These are phyloP conservation scores for Brachyistius frenatus DNA, from an alignment of 2,113 vertebrate species.

Conservation along the genomic window DNA sequence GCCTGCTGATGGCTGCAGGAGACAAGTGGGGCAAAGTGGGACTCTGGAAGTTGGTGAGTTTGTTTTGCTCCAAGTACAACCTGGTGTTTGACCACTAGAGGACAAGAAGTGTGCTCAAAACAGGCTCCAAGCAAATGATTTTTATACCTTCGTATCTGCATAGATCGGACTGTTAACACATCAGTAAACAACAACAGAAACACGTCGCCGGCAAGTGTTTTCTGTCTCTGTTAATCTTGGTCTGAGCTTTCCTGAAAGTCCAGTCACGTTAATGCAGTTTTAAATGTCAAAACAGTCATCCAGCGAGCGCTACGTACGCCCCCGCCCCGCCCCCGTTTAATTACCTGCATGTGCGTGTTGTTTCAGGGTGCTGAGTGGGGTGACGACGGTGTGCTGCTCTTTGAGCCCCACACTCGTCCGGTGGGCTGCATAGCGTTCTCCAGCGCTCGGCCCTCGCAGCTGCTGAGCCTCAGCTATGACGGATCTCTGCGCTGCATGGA, in stretches of 20 bases:
- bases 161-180: no score
- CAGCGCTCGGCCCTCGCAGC: conserved; percentile 80
- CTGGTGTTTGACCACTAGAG: conserved; percentile 7
- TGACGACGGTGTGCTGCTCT: conserved; percentile 79
- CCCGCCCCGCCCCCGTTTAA: no score
- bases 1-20: conserved; percentile 88
- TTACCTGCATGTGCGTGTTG: neutral
- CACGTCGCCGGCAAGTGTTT: no score
- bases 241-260: no score
- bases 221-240: no score
- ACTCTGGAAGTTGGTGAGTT: conserved; percentile 90
- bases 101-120: neutral
- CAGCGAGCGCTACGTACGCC: no score
- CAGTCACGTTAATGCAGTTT: neutral
- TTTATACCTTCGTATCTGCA: no score
- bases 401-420: conserved; percentile 81
- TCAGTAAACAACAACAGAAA: no score
- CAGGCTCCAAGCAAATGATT: no score
- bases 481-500: conserved; percentile 89
- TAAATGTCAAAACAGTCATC: neutral
- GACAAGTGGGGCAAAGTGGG: conserved; percentile 87
- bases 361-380: conserved; percentile 80
- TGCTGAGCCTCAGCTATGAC: conserved; percentile 89
- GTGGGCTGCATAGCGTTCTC: conserved; percentile 89
- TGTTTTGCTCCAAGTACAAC: neutral